These are phyloP conservation scores for Hydroisotoma schaefferi DNA, from an alignment of 2,888 invertebrate genomes.

Conservation along the genomic window DNA sequence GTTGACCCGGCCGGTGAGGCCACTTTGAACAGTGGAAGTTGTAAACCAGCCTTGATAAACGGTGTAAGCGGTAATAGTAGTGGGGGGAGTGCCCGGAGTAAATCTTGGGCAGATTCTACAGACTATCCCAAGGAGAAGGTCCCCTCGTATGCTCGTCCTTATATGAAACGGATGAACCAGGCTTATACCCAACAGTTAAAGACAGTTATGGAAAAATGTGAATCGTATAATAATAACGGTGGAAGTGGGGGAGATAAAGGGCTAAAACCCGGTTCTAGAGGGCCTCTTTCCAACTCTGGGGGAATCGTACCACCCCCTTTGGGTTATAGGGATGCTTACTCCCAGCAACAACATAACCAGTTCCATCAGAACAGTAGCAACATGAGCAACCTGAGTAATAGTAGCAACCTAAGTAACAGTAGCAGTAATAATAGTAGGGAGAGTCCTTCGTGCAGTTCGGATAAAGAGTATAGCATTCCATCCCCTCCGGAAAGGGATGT, in stretches of 20 bases:
- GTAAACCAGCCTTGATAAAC: slow-evolving; percentile 4
- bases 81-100: slow-evolving; percentile 61
- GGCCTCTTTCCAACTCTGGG: slow-evolving; percentile 16
- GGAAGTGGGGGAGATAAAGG: slow-evolving; percentile 14
- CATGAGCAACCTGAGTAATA: slow-evolving; percentile 17
- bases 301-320: slow-evolving; percentile 45
- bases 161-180: slow-evolving; percentile 61
- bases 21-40: slow-evolving; percentile 16
- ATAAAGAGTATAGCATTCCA: slow-evolving; percentile 64
- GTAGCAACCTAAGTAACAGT: too few species aligned
- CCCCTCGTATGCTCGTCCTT: slow-evolving; percentile 61
- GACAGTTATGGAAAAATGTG: slow-evolving; percentile 67
- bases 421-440: slow-evolving; percentile 6
- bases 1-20: slow-evolving; percentile 54
- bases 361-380: slow-evolving; percentile 23
- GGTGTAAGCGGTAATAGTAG: slow-evolving; percentile 22
- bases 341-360: slow-evolving; percentile 21
- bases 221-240: slow-evolving; percentile 50
- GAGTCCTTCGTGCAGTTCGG: slow-evolving; percentile 48
- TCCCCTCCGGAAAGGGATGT: slow-evolving; percentile 68
- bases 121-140: slow-evolving; percentile 67
- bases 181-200: slow-evolving; percentile 64
- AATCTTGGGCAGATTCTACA: slow-evolving; percentile 69
- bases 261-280: slow-evolving; percentile 8
- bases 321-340: slow-evolving; percentile 53